Percentiles rank a stretch among this genome's conserved stretches.
Evolutionary conservation across 2,888 invertebrate species (phyloP).

Genomic region (Hemistola chrysoprasaria): DNA sequence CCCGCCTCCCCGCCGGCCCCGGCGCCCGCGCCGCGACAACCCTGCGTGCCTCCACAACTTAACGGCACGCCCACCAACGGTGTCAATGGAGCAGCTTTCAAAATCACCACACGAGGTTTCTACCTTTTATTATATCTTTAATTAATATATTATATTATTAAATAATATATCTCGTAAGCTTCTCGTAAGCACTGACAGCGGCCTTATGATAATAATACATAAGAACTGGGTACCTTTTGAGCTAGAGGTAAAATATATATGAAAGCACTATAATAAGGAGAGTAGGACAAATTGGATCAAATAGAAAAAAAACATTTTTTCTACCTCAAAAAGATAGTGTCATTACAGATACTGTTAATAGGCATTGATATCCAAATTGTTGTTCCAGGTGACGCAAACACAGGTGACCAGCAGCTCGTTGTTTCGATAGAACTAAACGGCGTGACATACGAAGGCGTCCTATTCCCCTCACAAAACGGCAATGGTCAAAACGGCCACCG

Average conservation of each 20-base stretch:
- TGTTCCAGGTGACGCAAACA: constrained; percentile 88
- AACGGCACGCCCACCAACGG: constrained; percentile 40
- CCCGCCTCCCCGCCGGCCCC: constrained; percentile 54
- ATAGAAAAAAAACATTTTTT: too few relatives aligned
- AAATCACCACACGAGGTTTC: constrained; percentile 91
- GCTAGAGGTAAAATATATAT: too few relatives aligned
- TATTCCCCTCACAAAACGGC: constrained; percentile 83
- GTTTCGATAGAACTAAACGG: constrained; percentile 99
- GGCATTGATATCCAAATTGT: constrained; percentile 30
- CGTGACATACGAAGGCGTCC: constrained; percentile 96
- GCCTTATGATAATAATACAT: too few relatives aligned
- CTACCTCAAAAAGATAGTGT: too few relatives aligned
- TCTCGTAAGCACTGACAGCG: too few relatives aligned
- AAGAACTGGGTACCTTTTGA: too few relatives aligned
- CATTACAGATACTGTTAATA: too few relatives aligned
- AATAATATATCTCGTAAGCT: too few relatives aligned
- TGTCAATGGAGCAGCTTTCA: constrained; percentile 87
- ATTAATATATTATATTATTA: too few relatives aligned
- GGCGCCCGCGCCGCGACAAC: constrained; percentile 40
- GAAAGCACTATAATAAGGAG: too few relatives aligned
- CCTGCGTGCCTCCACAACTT: constrained; percentile 32
- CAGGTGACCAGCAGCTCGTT: constrained; percentile 93
- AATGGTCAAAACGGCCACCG: constrained; percentile 70
- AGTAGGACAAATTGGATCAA: neutral
- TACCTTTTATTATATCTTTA: neutral